Evolutionary conservation across 2,888 invertebrate species (phyloP), one percentile per base, ranked within the genome.

Genomic region (Mycogona germanica): DNA sequence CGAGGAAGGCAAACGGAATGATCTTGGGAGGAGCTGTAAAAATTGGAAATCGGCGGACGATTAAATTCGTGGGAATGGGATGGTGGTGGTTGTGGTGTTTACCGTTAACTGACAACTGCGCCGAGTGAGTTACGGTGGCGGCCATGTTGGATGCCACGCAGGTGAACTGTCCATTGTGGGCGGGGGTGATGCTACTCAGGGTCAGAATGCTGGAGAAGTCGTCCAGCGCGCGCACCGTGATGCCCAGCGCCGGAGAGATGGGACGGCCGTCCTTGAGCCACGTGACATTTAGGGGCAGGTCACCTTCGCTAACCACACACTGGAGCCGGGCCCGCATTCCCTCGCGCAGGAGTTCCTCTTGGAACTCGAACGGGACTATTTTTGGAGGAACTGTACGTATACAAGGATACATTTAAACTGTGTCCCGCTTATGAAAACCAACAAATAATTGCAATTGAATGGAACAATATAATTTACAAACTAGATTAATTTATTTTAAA

Each of bases 261-360:
- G 60, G 59, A 14, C 61, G 55, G 3, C 65, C 67, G 59, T 70
- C 67, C 55, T 67, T 68, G 23, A 63, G 62, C 70, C 70, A 70
- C 28, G 60, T 58, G 40, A 70, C 64, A 41, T 59, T 61, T 30
- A 69, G 62, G 25, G 69, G 69, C 38, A 65, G 61, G 58, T 69
- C 68, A 3, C 69, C 55, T 21, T 47, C 44, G 28, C 46, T 47
- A 21, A 55, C 46, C n/a, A 55, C 35, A 29, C 55, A 55, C 35
- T 52, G 52, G 17, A 52, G 52, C 6, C 52, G 12, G 28, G 52
- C 52, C 21, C 52, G 23, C 52, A 52, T 52, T 29, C 52, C 52
- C 37, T 52, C 52, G 21, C 52, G 21, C n/a, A 52, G 42, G 35
- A 52, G 52, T 46, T 52, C 52, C n/a, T 52, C 52, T 52, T 52